Base-by-base conservation (phyloP, 2,888 invertebrate species). In the Apodemia hepburni region DNA sequence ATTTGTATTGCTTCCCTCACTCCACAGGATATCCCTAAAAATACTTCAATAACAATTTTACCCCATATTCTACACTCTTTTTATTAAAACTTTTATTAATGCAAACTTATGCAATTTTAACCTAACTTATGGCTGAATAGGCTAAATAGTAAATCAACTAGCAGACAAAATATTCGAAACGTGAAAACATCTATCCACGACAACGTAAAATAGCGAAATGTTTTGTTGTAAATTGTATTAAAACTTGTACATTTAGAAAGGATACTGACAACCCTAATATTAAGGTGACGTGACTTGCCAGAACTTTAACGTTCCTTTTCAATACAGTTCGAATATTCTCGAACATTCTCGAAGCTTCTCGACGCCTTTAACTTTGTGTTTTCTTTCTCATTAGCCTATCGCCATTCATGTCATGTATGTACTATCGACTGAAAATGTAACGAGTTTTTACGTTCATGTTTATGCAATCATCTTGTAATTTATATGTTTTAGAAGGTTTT, bases 361-460 rank as follows among this genome's bases (percentile, higher is more conserved):
- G 54, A 54, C 54, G 54, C 54, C 22, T 54, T 54, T 27, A 27
- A 54, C 54, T 54, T 54, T 54, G 54, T 54, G 54, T 54, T 54
- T 54, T 54, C 54, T 54, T 54, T 54, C 54, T 54, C 54, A 54
- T 54, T 54, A 54, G 54, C 54, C 54, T 54, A 54, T 54, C 27
- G 54, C 54, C 54, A 54, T 54, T 54, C 54, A 54, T 22, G 54
- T 54, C 54, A 22, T 54, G 54, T 54, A 54, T 12, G 54, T 54
- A 54, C 54, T 54, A 54, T 54, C 27, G 54, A 22, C 22, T 54
- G 54, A 15, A 54, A 54, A 22, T 54, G 54, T 54, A 22, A 54
- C 54, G 54, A 22, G 27, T 27, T 54, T 51, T 54, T 54, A 54
- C 27, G 22, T 27, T 3, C 54, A 54, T 27, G 54, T 54, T 54